phyloP scores from a whole-genome alignment of 1,140 invertebrate species.

The Drosophila parabipectinata region DNA sequence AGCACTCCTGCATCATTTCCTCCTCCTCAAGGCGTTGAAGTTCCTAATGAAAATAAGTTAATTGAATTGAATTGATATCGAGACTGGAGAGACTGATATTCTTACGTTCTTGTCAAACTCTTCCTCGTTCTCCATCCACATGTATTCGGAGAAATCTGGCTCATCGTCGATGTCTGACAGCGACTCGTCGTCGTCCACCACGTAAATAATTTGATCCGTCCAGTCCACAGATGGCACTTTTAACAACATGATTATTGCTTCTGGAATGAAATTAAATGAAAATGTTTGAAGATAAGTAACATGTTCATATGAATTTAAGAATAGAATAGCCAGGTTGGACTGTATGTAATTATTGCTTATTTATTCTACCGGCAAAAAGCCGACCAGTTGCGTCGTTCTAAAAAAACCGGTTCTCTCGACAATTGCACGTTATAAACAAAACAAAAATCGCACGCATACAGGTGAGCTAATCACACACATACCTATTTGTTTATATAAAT shows the following conservation, averaged over 20 bases:
- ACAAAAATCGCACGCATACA: conserved; percentile 23
- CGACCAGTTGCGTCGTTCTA: conserved; percentile 53
- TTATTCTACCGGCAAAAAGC: conserved; percentile 47
- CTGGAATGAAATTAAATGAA: neutral
- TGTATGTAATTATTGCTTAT: conserved; percentile 14
- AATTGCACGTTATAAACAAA: conserved; percentile 42
- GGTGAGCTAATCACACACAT: conserved; percentile 11
- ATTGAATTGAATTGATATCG: neutral
- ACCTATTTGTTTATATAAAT: conserved; percentile 42
- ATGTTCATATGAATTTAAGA: too few relatives aligned
- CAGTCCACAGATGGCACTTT: conserved; percentile 83
- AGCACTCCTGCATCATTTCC: conserved; percentile 93
- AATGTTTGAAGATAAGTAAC: too few relatives aligned
- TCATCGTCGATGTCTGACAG: conserved; percentile 84
- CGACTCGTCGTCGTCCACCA: conserved; percentile 85
- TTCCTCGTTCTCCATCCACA: conserved; percentile 96
- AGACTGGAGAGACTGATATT: neutral
- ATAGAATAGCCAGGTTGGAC: neutral
- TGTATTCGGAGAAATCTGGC: conserved; percentile 93
- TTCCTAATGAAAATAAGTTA: conserved; percentile 86
- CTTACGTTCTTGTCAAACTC: conserved; percentile 93
- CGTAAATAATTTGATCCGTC: conserved; percentile 82
- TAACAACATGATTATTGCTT: conserved; percentile 71
- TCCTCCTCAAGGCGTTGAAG: conserved; percentile 94
- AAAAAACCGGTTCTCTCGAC: conserved; percentile 54